Conservation (phyloP, 2,113 vertebrate genomes). For the human region DNA sequence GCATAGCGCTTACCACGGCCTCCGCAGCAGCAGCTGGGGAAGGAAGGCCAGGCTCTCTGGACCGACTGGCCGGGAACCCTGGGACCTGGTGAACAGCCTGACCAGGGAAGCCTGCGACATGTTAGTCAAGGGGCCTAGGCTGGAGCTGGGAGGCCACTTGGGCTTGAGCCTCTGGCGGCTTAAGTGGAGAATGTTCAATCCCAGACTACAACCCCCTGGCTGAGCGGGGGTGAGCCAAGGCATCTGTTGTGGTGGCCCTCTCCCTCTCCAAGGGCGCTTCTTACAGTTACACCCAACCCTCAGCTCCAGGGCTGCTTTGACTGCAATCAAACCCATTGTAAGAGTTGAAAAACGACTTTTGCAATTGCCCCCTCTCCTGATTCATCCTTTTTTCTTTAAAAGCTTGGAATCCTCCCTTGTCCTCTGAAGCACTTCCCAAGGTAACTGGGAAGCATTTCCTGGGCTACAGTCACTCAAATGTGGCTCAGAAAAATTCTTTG, state of each 20-base stretch:
- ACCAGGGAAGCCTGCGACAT: background rate
- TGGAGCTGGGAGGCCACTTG: background rate
- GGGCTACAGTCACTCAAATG: background rate
- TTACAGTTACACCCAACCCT: background rate
- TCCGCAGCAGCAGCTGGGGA: background rate
- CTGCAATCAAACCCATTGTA: background rate
- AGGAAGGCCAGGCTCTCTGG: background rate
- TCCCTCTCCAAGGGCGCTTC: background rate
- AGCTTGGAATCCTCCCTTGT: background rate
- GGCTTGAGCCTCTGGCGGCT: background rate
- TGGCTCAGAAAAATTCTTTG: background rate
- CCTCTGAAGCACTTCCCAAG: background rate
- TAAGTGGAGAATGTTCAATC: background rate
- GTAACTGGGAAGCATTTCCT: background rate
- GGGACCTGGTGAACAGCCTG: rapidly evolving
- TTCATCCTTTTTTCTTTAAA: background rate
- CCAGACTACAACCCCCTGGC: background rate
- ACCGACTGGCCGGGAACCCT: background rate
- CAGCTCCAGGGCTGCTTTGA: background rate
- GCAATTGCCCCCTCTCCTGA: background rate
- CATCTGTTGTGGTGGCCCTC: background rate
- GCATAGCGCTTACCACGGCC: rapidly evolving
- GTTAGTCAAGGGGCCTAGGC: background rate
- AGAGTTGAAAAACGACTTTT: background rate
- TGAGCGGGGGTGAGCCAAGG: background rate